Evolutionary conservation across 2,888 invertebrate genomes (phyloP), one percentile per base, ranked within the genome.

Genomic region (Linnaemya vulpina): DNA sequence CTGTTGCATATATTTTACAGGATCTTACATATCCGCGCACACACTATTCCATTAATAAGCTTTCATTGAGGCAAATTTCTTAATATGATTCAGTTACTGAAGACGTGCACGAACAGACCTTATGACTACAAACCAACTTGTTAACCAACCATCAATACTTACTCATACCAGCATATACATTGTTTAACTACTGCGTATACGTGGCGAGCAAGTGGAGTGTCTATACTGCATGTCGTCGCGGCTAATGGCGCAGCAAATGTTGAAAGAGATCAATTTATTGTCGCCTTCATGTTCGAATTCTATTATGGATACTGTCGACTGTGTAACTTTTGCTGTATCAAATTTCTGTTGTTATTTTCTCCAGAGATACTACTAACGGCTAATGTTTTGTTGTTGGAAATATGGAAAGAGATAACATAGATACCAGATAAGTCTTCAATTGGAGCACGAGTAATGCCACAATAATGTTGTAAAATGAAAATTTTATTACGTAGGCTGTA

Each of bases 191-290:
- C 35, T 10, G 11, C 38, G 9, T 53, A 17, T 63, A 53, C 38
- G 40, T 53, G n/a, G n/a, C n/a, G 20, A 60, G 43, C 17, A 30
- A 30, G 30, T 58, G 58, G 58, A 70, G 30, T 67, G 30, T 43
- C 51, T 80, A 25, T 51, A 67, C 73, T 67, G 60, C 68, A 80
- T 71, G 75, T 82, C 73, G 78, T 84, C 80, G 76, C 70, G 70
- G 79, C 83, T 85, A 86, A 84, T 84, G 86, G 74, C 77, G 77
- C 86, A 73, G 60, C 68, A 76, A 60, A 71, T 78, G 84, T 75
- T 76, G 13, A 35, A 87, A 22, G 86, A 89, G 89, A 81, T 86
- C 78, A 85, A 60, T 58, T 58, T 46, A 22, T 65, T 82, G 70
- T 67, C 82, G 81, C 82, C 78, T 75, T 78, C 73, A 78, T 78